Percentiles rank a stretch among this genome's conserved stretches.
phyloP scores from a whole-genome alignment of 2,797 vertebrate species.

The Xiphophorus birchmanni region DNA sequence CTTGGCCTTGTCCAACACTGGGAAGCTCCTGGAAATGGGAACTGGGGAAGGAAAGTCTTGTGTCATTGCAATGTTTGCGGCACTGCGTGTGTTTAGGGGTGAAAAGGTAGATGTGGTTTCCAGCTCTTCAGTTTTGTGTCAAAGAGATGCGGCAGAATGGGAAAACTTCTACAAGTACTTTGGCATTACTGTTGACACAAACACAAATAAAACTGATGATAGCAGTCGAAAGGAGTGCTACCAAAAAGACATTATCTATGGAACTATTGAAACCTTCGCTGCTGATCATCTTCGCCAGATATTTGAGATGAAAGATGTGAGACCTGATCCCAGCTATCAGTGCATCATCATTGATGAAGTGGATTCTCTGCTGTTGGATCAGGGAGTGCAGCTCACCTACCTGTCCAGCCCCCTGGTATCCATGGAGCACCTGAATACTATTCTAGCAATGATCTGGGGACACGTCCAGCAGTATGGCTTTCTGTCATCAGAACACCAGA shows the following conservation, averaged over 20 bases:
- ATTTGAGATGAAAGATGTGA: slow-evolving; percentile 59
- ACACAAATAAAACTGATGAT: slow-evolving; percentile 34
- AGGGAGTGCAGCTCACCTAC: slow-evolving; percentile 64
- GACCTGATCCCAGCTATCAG: slow-evolving; percentile 39
- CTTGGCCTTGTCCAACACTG: slow-evolving; percentile 42
- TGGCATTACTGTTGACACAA: slow-evolving; percentile 34
- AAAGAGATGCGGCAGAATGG: slow-evolving; percentile 44
- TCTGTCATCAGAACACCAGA: no score
- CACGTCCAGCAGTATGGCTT: no score
- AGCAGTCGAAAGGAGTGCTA: slow-evolving; percentile 23
- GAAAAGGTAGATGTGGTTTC: slow-evolving; percentile 45
- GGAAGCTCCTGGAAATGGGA: slow-evolving; percentile 58
- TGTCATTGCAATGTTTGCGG: no score
- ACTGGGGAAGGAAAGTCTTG: no score
- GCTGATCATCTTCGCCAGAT: slow-evolving; percentile 58
- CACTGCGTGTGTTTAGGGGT: slow-evolving; percentile 21
- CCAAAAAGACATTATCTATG: slow-evolving; percentile 42
- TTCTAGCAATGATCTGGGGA: no score
- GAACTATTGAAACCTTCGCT: slow-evolving; percentile 57
- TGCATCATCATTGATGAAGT: slow-evolving; percentile 64
- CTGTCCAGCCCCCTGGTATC: slow-evolving; percentile 26
- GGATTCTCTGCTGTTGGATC: slow-evolving; percentile 62
- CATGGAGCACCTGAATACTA: no score
- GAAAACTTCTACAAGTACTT: background rate
- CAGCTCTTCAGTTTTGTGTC: slow-evolving; percentile 38